Base-by-base conservation (phyloP, 2,888 invertebrate genomes). In the Hemithea aestivaria region DNA sequence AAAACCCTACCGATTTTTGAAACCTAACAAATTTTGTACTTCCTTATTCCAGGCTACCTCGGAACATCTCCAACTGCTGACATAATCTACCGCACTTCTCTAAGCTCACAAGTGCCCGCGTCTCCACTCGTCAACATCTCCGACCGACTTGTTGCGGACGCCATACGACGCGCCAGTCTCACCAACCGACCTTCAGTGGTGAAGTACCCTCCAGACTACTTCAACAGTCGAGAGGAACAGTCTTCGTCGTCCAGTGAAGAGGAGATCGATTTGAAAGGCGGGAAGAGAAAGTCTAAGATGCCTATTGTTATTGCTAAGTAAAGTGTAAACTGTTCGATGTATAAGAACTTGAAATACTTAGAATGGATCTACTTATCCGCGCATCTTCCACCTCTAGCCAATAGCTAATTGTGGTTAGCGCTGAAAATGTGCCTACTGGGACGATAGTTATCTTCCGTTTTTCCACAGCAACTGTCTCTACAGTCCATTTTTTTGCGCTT, bases 141-240 rank as follows among this genome's bases (percentile, higher is more conserved):
- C 0, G 84, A 87, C 31, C 62, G 85, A 8, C 58, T 87, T 2
- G 84, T 85, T 1, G 82, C 63, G 0, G 87, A 87, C 43, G 87
- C 87, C 0, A 66, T 87, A 6, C 56, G 76, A 28, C 57, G 87
- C 33, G 83, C 83, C 1, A 87, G 87, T 31, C 61, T 83, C 1
- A 79, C 81, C 1, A 63, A 75, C 26, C 55, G 83, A 29, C 80
- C 83, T 0, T 74, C 80, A 0, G 61, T 72, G 1, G 73, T 77
- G 2, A 87, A 82, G 37, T 87, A 85, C 37, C 87, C 87, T 0
- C 60, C 80, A 1, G 71, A 83, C 40, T 87, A 68, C 54, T 87
- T 87, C 63, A 75, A 76, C 27, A 64, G 55, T 2, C 69, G 71
- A 1, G 73, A 64, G 22, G 73, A 74, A 7, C 64, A 73, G 0